These are phyloP conservation scores for Drosophila eugracilis DNA, from an alignment of 1,140 invertebrate species.

Conservation along the genomic window DNA sequence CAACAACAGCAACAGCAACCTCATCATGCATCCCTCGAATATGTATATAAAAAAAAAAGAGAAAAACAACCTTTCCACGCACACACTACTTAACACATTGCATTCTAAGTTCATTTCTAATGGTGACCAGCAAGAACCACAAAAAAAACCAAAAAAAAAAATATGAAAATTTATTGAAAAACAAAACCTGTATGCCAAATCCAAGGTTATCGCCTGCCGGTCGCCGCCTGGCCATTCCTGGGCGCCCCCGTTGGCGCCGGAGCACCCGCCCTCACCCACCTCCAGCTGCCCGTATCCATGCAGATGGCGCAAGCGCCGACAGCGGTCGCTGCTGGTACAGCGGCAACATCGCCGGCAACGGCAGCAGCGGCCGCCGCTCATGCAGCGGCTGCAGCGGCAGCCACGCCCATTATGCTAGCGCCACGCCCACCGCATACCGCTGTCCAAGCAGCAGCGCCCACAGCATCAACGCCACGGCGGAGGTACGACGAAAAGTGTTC, in stretches of 20 bases:
- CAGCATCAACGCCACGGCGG: conserved; percentile 86
- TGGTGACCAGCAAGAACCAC: conserved; percentile 19
- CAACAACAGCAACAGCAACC: conserved; percentile 42
- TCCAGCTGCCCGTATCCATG: conserved; percentile 65
- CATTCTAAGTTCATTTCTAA: conserved; percentile 26
- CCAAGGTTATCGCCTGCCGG: conserved; percentile 87
- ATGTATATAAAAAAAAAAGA: conserved; percentile 59
- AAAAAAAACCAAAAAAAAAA: not conserved
- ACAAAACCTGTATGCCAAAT: conserved; percentile 52
- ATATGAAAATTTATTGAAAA: conserved; percentile 27
- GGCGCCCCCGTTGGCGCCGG: conserved; percentile 82
- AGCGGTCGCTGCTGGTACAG: conserved; percentile 43
- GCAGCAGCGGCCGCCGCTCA: conserved; percentile 84
- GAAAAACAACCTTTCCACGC: conserved; percentile 16
- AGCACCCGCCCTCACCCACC: conserved; percentile 86
- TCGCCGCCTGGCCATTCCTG: conserved; percentile 85
- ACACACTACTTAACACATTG: conserved; percentile 31
- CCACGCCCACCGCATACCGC: conserved; percentile 76
- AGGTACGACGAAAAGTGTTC: conserved; percentile 76
- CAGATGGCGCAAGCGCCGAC: conserved; percentile 83
- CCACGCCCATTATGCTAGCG: conserved; percentile 84
- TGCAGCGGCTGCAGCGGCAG: conserved; percentile 85
- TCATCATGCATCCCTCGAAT: conserved; percentile 64
- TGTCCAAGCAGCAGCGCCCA: conserved; percentile 82
- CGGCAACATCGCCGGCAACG: conserved; percentile 56